phyloP scores from a whole-genome alignment of 2,888 invertebrate species.

The Auanema freiburgensis region DNA sequence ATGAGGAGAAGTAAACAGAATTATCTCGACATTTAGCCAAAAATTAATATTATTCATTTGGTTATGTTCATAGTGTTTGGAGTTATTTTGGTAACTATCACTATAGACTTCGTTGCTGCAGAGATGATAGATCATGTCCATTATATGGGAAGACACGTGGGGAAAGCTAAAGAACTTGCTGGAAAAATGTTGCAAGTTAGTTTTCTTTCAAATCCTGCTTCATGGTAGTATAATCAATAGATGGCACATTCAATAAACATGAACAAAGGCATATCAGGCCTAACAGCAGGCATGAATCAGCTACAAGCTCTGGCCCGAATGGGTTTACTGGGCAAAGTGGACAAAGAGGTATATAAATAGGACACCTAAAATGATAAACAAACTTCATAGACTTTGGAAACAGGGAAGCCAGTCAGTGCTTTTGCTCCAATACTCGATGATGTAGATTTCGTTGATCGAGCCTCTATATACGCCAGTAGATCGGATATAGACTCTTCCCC shows the following conservation, averaged over 20 bases:
- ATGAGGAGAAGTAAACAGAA: neutral
- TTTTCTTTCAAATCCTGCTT: neutral
- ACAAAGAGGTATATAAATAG: slow-evolving; percentile 13
- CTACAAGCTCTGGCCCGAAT: slow-evolving; percentile 42
- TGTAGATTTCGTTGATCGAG: slow-evolving; percentile 28
- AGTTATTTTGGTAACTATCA: slow-evolving; percentile 47
- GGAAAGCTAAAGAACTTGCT: slow-evolving; percentile 44
- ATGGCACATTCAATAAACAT: slow-evolving; percentile 45
- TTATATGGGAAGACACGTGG: slow-evolving; percentile 50
- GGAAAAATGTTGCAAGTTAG: slow-evolving; percentile 44
- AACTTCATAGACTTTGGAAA: neutral
- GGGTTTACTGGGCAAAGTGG: slow-evolving; percentile 18
- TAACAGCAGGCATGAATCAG: slow-evolving; percentile 44
- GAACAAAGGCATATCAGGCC: slow-evolving; percentile 33
- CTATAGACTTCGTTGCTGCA: slow-evolving; percentile 47
- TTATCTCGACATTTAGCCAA: slow-evolving; percentile 28
- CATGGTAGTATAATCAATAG: slow-evolving; percentile 16
- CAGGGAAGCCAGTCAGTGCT: slow-evolving; percentile 20
- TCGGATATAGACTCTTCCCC: neutral
- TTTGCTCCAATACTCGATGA: slow-evolving; percentile 30
- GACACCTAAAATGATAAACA: slow-evolving; percentile 7
- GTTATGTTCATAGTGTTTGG: slow-evolving; percentile 42
- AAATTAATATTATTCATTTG: slow-evolving; percentile 43
- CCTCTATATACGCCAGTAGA: slow-evolving; percentile 14
- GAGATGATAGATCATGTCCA: slow-evolving; percentile 47